phyloP scores from a whole-genome alignment of 2,797 vertebrate species.

The Spatula versicolor region DNA sequence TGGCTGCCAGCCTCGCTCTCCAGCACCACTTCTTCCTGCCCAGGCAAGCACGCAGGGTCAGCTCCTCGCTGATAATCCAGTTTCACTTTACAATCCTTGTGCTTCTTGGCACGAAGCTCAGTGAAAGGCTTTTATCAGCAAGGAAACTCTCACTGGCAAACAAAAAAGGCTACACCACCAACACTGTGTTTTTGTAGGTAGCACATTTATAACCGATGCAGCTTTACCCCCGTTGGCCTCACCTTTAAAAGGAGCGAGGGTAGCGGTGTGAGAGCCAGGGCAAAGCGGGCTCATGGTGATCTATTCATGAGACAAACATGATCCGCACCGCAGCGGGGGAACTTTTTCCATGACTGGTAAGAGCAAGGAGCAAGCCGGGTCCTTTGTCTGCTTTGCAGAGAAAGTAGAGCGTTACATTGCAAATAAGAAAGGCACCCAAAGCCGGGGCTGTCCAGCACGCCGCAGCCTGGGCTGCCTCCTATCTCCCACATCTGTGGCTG shows the following conservation, averaged over 20 bases:
- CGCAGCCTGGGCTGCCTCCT: not conserved
- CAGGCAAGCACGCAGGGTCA: not conserved
- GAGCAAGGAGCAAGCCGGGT: conserved; percentile 9
- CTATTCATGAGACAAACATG: conserved; percentile 52
- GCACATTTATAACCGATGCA: rapidly evolving
- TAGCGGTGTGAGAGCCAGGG: not conserved
- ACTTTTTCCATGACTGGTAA: conserved; percentile 54
- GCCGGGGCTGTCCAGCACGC: not conserved
- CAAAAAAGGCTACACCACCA: not conserved
- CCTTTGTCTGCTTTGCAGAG: not conserved
- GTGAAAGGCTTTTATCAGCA: not conserved
- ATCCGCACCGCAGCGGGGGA: not conserved
- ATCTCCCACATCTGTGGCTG: not conserved
- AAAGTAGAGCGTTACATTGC: conserved; percentile 1
- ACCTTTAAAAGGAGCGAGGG: not conserved
- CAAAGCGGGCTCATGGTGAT: not conserved
- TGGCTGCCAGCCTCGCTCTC: conserved; percentile 12
- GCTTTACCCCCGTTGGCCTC: not conserved
- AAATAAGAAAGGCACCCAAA: not conserved
- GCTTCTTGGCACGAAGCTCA: not conserved
- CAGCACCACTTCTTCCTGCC: not conserved
- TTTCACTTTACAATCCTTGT: conserved; percentile 1
- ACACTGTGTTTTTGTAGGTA: not conserved
- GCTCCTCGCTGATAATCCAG: not conserved
- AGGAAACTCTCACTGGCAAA: not conserved